Percentiles rank a stretch among this genome's conserved stretches.
These are phyloP conservation scores for Dasyurus viverrinus DNA, from an alignment of 2,113 vertebrate species.

Conservation along the genomic window DNA sequence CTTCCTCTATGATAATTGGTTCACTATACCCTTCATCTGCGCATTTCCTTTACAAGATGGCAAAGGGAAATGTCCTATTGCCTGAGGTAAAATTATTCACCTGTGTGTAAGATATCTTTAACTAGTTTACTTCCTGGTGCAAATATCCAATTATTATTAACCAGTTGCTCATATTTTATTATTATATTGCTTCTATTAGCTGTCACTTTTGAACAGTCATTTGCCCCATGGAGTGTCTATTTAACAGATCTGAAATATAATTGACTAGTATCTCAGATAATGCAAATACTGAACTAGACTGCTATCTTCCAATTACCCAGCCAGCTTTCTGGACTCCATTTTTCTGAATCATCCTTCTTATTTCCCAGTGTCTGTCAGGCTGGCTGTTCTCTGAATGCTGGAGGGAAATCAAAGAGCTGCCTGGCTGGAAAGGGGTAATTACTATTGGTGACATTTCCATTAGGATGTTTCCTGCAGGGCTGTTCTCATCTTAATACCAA, in stretches of 20 bases:
- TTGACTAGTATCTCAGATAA: constrained; percentile 3
- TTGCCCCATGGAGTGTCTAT: neutral
- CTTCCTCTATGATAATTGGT: neutral
- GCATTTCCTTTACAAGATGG: neutral
- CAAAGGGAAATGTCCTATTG: neutral
- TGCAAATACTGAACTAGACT: constrained; percentile 36
- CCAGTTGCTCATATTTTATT: neutral
- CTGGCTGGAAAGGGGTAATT: constrained; percentile 75
- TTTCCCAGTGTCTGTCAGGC: constrained; percentile 45
- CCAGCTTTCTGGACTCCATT: constrained; percentile 43
- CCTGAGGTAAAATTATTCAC: neutral
- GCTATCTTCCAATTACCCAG: constrained; percentile 47
- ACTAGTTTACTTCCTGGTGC: neutral
- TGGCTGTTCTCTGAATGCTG: constrained; percentile 48
- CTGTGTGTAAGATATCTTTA: neutral
- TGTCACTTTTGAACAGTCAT: neutral
- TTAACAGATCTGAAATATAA: constrained; percentile 12
- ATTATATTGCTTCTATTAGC: neutral
- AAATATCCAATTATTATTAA: neutral
- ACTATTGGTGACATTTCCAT: constrained; percentile 78
- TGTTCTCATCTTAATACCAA: constrained; percentile 77
- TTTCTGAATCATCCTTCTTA: constrained; percentile 63
- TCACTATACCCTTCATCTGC: neutral
- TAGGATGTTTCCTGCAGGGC: constrained; percentile 72
- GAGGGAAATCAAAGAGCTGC: constrained; percentile 75